phyloP scores from a whole-genome alignment of 2,888 invertebrate genomes.

The Monochamus alternatus region DNA sequence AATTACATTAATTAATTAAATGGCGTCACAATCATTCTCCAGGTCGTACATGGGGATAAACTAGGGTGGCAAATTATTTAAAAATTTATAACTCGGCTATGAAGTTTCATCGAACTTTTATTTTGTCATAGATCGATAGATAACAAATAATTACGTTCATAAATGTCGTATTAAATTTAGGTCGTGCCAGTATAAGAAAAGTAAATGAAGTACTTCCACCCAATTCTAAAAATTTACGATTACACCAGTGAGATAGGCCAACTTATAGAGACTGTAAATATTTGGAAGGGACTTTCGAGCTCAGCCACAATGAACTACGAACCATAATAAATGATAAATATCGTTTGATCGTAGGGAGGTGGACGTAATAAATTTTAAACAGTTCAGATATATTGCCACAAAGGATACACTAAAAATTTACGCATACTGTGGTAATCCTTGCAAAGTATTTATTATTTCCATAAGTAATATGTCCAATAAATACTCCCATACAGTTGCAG shows the following conservation, averaged over 20 bases:
- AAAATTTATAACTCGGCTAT: too few species aligned
- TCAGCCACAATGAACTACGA: conserved; percentile 29
- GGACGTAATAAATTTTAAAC: conserved; percentile 28
- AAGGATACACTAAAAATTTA: conserved; percentile 28
- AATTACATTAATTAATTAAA: too few species aligned
- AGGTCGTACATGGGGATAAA: too few species aligned
- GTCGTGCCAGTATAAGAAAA: not conserved
- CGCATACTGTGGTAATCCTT: conserved; percentile 24
- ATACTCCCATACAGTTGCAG: not conserved
- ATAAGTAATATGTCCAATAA: conserved; percentile 17
- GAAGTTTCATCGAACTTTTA: too few species aligned
- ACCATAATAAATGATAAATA: too few species aligned
- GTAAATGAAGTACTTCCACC: not conserved
- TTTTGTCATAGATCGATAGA: too few species aligned
- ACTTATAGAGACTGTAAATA: conserved; percentile 22
- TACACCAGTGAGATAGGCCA: conserved; percentile 6
- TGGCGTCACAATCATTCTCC: too few species aligned
- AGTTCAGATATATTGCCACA: conserved; percentile 16
- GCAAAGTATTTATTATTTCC: conserved; percentile 22
- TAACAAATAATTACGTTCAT: too few species aligned
- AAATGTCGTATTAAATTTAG: too few species aligned
- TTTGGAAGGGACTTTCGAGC: conserved; percentile 20
- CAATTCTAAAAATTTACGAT: conserved; percentile 27
- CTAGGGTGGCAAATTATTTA: too few species aligned
- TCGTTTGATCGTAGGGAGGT: too few species aligned